phyloP scores from a whole-genome alignment of 2,113 vertebrate genomes.

The Hemichromis elongatus region DNA sequence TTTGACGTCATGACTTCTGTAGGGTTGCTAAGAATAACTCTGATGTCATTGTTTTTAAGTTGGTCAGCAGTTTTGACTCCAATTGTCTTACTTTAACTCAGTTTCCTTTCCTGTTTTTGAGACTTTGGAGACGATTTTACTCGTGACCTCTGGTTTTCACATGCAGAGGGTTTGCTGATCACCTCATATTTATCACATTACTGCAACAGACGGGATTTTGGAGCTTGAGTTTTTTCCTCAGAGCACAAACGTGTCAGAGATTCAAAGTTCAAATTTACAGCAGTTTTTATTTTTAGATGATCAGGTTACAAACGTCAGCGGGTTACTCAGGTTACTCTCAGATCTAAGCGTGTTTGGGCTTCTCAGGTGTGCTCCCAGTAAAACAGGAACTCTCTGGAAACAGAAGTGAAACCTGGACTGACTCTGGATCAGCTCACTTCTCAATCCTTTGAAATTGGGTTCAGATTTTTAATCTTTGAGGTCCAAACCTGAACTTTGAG shows the following conservation, averaged over 20 bases:
- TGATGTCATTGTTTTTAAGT: not conserved
- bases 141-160: not conserved
- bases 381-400: not conserved
- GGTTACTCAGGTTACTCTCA: not conserved
- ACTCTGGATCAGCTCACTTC: not conserved
- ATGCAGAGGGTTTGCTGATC: not conserved
- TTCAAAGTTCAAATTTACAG: not conserved
- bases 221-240: not conserved
- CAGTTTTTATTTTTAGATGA: not conserved
- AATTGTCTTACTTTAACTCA: not conserved
- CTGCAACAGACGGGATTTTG: not conserved
- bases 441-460: not conserved
- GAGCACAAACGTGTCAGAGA: not conserved
- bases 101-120: not conserved
- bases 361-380: not conserved
- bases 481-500: not conserved
- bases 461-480: not conserved
- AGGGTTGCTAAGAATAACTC: not conserved
- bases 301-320: not conserved
- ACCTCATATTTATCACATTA: not conserved
- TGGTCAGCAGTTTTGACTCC: not conserved
- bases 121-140: not conserved
- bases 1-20: not conserved
- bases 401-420: not conserved
- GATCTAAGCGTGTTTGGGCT: not conserved